Base-by-base conservation (phyloP, 2,888 invertebrate species). In the Eupsilia transversa region DNA sequence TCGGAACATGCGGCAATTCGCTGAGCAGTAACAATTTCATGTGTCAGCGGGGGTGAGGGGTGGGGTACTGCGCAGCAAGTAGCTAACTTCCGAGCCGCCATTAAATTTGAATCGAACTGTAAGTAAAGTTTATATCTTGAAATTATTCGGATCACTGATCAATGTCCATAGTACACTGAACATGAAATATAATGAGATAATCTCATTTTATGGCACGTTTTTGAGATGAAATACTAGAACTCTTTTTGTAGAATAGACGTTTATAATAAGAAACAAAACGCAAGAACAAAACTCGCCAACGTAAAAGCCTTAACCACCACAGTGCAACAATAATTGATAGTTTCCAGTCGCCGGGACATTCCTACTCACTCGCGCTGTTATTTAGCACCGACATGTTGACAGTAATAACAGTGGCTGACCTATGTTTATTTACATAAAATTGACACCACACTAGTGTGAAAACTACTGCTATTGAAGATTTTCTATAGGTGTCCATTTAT, bases 241-340 rank as follows among this genome's bases (percentile, higher is more conserved):
- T 43, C 17, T 43, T 17, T 43, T 3, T 1, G 4, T n/a, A n/a
- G 10, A 52, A 52, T 52, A 52, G 12, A n/a, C 52, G n/a, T n/a
- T 4, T 41, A 20, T 23, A 20, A 7, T 56, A 41, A 14, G 0
- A 17, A 56, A 7, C 0, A 56, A 30, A 38, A 17, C 0, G 17
- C 27, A 12, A 38, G 10, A 30, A 41, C 27, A 5, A n/a, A 56
- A 9, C 49, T 30, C 89, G 89, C 91, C 67, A 3, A 30, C 86
- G 86, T 88, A 61, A 33, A 80, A 71, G 94, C 93, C 89, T 78
- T 38, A 68, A 77, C 72, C 76, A 82, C 78, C 79, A 83, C 87
- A 86, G 86, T 84, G 87, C 85, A 86, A 87, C 89, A 89, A 91
- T 94, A 94, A 94, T 94, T 94, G 94, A 92, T 93, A 91, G 92